Evolutionary conservation across 53 echinoderm and acorn worm genomes (phyloP).

Genomic region (Crossaster papposus): DNA sequence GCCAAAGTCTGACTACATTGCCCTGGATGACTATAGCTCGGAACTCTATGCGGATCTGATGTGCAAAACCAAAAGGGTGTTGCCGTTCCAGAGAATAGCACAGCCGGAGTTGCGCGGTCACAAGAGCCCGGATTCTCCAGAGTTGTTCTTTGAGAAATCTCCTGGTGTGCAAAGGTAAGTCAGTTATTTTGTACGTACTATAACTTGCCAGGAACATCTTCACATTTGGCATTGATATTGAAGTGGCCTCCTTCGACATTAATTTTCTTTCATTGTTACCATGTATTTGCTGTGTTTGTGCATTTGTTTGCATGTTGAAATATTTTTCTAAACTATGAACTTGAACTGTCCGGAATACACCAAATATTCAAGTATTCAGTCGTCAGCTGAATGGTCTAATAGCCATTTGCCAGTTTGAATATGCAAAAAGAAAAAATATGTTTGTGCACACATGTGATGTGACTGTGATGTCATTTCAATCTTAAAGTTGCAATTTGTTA

Average conservation of each 20-base stretch:
- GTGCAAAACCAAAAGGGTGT: slow-evolving; percentile 80
- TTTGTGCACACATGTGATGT: no score
- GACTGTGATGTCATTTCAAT: no score
- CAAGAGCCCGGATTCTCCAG: slow-evolving; percentile 53
- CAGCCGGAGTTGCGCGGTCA: slow-evolving; percentile 90
- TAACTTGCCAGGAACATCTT: background rate
- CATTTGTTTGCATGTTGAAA: background rate
- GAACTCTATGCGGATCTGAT: slow-evolving; percentile 77
- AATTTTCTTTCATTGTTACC: background rate
- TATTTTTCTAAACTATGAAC: no score
- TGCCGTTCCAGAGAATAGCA: slow-evolving; percentile 77
- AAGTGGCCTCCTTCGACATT: no score
- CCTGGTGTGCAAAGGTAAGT: slow-evolving; percentile 81
- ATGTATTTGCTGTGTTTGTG: background rate
- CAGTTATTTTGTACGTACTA: background rate
- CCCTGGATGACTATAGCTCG: slow-evolving; percentile 70
- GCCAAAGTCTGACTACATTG: slow-evolving; percentile 30
- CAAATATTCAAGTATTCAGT: no score
- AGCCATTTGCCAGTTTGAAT: no score
- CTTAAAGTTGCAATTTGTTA: no score
- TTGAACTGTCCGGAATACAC: no score
- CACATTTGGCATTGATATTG: no score
- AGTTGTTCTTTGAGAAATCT: slow-evolving; percentile 75
- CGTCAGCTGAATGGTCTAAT: no score
- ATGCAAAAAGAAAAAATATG: no score